Percentiles rank a stretch among this genome's conserved stretches.
These are phyloP conservation scores for Pheosia tremula DNA, from an alignment of 2,888 invertebrate genomes.

Conservation along the genomic window DNA sequence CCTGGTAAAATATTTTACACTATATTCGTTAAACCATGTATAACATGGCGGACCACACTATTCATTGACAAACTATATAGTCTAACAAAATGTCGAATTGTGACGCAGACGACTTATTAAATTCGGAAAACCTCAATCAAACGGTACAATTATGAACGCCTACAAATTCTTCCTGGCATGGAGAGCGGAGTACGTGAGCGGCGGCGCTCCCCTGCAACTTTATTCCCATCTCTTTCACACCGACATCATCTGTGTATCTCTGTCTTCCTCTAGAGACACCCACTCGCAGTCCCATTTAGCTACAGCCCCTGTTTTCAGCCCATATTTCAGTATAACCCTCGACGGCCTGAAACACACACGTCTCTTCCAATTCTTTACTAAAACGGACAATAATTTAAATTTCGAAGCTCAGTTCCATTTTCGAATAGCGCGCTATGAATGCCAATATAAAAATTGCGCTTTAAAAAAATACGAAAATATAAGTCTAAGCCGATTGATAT, in stretches of 20 bases:
- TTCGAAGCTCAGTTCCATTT: constrained; percentile 39
- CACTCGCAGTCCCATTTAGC: constrained; percentile 58
- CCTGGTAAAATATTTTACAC: too few relatives aligned
- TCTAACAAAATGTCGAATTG: constrained; percentile 27
- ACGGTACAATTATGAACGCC: constrained; percentile 72
- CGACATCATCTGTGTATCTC: constrained; percentile 17
- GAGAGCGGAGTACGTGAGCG: constrained; percentile 57
- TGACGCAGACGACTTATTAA: constrained; percentile 56
- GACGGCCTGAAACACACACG: constrained; percentile 47
- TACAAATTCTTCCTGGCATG: constrained; percentile 72
- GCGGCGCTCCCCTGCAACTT: constrained; percentile 54
- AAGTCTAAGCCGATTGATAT: constrained; percentile 13
- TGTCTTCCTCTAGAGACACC: constrained; percentile 64
- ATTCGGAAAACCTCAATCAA: constrained; percentile 70
- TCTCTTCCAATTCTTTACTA: constrained; percentile 21
- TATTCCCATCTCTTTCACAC: constrained; percentile 42
- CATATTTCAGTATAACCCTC: constrained; percentile 67
- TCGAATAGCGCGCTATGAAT: constrained; percentile 47
- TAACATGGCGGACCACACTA: background rate
- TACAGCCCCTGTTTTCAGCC: constrained; percentile 71
- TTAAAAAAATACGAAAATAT: constrained; percentile 30
- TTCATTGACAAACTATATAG: constrained; percentile 22
- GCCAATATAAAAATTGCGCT: constrained; percentile 39
- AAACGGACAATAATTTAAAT: constrained; percentile 45
- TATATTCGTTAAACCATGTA: too few relatives aligned